These are phyloP conservation scores for Myotis findleyi DNA, from an alignment of 2,797 vertebrate species.

Conservation along the genomic window DNA sequence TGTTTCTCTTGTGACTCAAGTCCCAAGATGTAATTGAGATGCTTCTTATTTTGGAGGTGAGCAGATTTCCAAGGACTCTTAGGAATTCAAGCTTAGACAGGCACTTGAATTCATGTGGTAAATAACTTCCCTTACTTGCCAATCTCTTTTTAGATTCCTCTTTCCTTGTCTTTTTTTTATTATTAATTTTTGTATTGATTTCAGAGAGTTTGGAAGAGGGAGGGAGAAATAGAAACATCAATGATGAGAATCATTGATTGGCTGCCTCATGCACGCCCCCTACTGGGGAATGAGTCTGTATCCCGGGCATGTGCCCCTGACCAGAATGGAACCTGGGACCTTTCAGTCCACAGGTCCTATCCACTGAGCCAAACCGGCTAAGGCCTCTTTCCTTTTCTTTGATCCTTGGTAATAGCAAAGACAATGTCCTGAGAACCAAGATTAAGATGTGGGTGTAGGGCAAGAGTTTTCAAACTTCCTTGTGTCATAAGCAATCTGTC, in stretches of 20 bases:
- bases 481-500: background rate
- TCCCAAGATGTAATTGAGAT: background rate
- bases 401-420: background rate
- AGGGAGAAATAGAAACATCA: too few relatives aligned
- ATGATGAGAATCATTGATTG: too few relatives aligned
- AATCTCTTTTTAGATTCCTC: background rate
- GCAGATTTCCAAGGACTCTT: background rate
- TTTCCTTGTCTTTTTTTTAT: background rate
- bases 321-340: too few relatives aligned
- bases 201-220: too few relatives aligned
- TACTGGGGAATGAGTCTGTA: too few relatives aligned
- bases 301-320: too few relatives aligned
- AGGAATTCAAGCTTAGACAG: background rate
- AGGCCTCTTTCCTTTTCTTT: background rate
- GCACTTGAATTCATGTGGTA: background rate
- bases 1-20: background rate
- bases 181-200: too few relatives aligned
- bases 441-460: background rate
- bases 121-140: background rate
- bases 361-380: too few relatives aligned
- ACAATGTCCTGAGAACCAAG: background rate
- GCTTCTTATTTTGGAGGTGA: background rate
- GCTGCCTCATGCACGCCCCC: too few relatives aligned
- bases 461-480: background rate
- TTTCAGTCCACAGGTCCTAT: too few relatives aligned